phyloP scores from a whole-genome alignment of 1,140 invertebrate species.

The Psix sp. region DNA sequence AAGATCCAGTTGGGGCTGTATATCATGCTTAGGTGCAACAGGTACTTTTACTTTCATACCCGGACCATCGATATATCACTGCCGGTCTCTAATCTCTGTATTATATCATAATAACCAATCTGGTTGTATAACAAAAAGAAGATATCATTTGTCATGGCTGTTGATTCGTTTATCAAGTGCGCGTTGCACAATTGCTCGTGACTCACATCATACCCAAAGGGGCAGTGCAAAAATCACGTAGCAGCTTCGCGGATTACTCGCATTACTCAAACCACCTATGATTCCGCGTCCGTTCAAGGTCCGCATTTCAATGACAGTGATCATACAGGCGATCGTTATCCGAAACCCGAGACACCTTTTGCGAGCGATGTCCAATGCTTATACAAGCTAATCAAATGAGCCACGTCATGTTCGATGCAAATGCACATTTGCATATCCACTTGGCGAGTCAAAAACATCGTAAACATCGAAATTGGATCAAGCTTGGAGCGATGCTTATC shows the following conservation, averaged over 20 bases:
- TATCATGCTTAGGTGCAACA: conserved; percentile 48
- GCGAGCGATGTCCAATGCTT: neutral
- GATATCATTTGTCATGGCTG: conserved; percentile 39
- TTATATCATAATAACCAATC: conserved; percentile 55
- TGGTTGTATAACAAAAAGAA: conserved; percentile 24
- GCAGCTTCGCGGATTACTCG: conserved; percentile 7
- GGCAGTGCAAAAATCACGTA: conserved; percentile 7
- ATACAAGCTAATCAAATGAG: too few relatives aligned
- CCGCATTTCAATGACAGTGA: neutral
- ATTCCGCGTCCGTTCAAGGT: too few relatives aligned
- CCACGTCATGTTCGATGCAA: too few relatives aligned
- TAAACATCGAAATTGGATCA: too few relatives aligned
- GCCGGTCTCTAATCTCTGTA: conserved; percentile 49
- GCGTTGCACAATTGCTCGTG: conserved; percentile 39
- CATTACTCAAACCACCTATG: too few relatives aligned
- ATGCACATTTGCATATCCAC: too few relatives aligned
- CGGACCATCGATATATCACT: conserved; percentile 48
- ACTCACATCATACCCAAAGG: conserved; percentile 14
- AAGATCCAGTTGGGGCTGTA: conserved; percentile 51
- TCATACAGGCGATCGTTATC: neutral
- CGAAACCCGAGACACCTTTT: neutral
- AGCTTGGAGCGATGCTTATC: too few relatives aligned
- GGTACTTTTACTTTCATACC: conserved; percentile 54
- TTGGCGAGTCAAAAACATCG: too few relatives aligned
- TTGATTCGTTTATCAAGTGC: conserved; percentile 18